phyloP scores from a whole-genome alignment of 2,888 invertebrate species.

The Andrena haemorrhoa region DNA sequence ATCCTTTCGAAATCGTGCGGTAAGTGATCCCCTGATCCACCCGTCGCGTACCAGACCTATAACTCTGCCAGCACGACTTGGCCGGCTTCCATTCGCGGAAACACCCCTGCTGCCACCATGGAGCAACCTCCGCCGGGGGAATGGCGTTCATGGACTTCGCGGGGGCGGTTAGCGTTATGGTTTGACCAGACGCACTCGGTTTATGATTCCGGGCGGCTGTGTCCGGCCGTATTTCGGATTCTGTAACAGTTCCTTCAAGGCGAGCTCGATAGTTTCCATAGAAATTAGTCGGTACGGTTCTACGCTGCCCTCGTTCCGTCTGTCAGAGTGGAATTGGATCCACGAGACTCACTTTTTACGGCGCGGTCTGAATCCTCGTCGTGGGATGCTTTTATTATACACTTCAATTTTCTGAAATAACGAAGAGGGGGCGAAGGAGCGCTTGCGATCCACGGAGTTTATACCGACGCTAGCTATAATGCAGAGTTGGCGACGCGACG shows the following conservation, averaged over 20 bases:
- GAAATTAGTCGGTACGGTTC: not conserved
- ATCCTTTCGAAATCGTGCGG: conserved; percentile 78
- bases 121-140: conserved; percentile 27
- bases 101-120: conserved; percentile 62
- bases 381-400: not conserved
- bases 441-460: conserved; percentile 21
- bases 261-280: not conserved
- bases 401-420: conserved; percentile 22
- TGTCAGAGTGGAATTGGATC: not conserved
- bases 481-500: conserved; percentile 45
- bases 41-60: conserved; percentile 79
- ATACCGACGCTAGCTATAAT: conserved; percentile 26
- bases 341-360: not conserved
- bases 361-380: not conserved
- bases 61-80: conserved; percentile 79
- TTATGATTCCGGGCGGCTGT: conserved; percentile 68
- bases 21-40: conserved; percentile 80
- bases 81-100: conserved; percentile 79
- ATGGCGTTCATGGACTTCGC: conserved; percentile 34
- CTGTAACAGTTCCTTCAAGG: not conserved
- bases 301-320: not conserved
- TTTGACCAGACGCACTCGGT: conserved; percentile 64
- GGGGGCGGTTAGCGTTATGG: conserved; percentile 50
- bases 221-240: conserved; percentile 26
- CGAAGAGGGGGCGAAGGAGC: not conserved